These are phyloP conservation scores for Oreortyx pictus DNA, from an alignment of 2,797 vertebrate genomes.

Conservation along the genomic window DNA sequence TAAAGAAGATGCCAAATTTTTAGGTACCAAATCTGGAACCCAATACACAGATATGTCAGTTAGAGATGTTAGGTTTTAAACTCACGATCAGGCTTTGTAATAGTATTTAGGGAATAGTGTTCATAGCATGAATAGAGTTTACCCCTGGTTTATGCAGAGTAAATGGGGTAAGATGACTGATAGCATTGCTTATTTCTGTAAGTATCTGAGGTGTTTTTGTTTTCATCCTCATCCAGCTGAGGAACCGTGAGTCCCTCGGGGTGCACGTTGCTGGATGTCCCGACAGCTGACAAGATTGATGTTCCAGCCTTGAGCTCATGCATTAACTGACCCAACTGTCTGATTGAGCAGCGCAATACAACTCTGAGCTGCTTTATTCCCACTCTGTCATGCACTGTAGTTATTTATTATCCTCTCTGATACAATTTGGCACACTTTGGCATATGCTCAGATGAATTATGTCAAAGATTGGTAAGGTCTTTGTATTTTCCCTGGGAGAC, in stretches of 20 bases:
- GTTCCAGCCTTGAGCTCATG: conserved; percentile 36
- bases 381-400: conserved; percentile 19
- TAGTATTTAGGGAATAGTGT: background rate
- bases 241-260: background rate
- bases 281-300: conserved; percentile 34
- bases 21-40: background rate
- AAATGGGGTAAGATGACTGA: background rate
- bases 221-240: background rate
- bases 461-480: conserved; percentile 33
- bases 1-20: background rate
- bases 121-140: background rate
- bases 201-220: background rate
- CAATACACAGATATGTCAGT: background rate
- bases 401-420: conserved; percentile 68
- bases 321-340: conserved; percentile 50
- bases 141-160: background rate
- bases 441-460: conserved; percentile 59
- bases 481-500: conserved; percentile 32
- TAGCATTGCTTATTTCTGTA: background rate
- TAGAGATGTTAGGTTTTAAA: background rate
- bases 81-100: background rate
- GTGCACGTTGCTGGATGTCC: background rate
- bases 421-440: conserved; percentile 52
- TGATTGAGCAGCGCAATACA: conserved; percentile 48
- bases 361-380: conserved; percentile 14